Conservation (phyloP, 2,797 vertebrate species). For the Platalea minor region DNA sequence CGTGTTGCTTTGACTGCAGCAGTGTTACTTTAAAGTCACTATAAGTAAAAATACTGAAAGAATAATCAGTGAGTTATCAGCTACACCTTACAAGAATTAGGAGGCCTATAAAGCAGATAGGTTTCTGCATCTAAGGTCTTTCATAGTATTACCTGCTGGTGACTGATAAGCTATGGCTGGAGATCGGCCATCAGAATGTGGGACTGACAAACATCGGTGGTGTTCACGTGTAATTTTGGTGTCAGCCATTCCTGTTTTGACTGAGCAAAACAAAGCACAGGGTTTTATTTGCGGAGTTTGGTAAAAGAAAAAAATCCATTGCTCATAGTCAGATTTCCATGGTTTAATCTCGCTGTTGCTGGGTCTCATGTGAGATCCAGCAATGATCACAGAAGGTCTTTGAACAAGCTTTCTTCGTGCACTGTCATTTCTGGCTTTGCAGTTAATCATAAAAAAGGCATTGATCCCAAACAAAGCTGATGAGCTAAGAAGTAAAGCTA, state of each 20-base stretch:
- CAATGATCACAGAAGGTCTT: neutral
- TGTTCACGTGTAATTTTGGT: neutral
- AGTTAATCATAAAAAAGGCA: neutral
- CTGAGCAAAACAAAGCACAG: neutral
- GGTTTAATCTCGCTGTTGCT: neutral
- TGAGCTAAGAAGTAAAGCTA: neutral
- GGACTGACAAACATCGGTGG: neutral
- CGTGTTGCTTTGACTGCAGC: neutral
- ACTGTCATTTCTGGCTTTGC: neutral
- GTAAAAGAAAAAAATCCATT: neutral
- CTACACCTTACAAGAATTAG: neutral
- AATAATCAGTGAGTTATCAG: neutral
- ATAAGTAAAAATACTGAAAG: neutral
- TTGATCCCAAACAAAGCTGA: neutral
- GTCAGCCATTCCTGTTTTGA: neutral
- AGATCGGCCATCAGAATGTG: accelerated
- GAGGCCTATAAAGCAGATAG: neutral
- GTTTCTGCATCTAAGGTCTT: neutral
- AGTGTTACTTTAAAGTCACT: neutral
- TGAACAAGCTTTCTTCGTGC: neutral
- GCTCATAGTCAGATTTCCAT: neutral
- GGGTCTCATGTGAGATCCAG: neutral
- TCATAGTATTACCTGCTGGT: neutral
- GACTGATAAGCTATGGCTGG: neutral
- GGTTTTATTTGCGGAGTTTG: neutral